Percentiles rank a stretch among this genome's conserved stretches.
These are phyloP conservation scores for Stigmatopora nigra DNA, from an alignment of 2,113 vertebrate genomes.

Conservation along the genomic window DNA sequence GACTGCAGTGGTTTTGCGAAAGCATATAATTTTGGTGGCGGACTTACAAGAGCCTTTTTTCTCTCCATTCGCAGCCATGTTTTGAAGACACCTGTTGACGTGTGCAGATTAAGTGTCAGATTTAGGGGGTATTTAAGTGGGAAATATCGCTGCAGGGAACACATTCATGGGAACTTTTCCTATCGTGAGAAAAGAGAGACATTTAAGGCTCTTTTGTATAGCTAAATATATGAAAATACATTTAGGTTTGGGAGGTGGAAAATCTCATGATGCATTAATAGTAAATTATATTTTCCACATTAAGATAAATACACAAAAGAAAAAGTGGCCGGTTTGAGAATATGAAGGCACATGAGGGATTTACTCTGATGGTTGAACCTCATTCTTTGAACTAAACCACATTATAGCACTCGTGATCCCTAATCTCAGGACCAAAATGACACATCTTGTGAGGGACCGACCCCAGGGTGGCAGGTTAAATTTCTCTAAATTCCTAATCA, in stretches of 20 bases:
- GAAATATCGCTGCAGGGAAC: conserved; percentile 46
- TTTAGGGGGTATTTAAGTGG: conserved; percentile 49
- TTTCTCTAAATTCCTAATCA: conserved; percentile 35
- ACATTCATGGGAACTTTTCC: conserved; percentile 45
- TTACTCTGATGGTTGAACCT: conserved; percentile 51
- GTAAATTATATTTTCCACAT: conserved; percentile 15
- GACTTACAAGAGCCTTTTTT: conserved; percentile 33
- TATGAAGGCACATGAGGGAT: conserved; percentile 35
- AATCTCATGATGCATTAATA: not conserved
- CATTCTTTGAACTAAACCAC: conserved; percentile 33
- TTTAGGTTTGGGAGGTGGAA: not conserved
- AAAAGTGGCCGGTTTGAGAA: conserved; percentile 40
- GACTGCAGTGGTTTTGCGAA: conserved; percentile 52
- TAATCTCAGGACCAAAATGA: conserved; percentile 30
- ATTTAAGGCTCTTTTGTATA: not conserved
- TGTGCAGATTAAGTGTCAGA: conserved; percentile 45
- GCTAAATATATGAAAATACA: not conserved
- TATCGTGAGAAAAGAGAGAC: conserved; percentile 32
- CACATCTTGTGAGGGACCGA: conserved; percentile 44
- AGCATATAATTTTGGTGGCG: conserved; percentile 57
- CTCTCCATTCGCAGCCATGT: conserved; percentile 37
- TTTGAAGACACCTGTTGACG: conserved; percentile 58
- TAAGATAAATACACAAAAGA: conserved; percentile 12
- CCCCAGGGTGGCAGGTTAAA: conserved; percentile 49
- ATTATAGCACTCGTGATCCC: conserved; percentile 47